These are phyloP conservation scores for Mionectes macconnelli DNA, from an alignment of 2,113 vertebrate genomes.

Conservation along the genomic window DNA sequence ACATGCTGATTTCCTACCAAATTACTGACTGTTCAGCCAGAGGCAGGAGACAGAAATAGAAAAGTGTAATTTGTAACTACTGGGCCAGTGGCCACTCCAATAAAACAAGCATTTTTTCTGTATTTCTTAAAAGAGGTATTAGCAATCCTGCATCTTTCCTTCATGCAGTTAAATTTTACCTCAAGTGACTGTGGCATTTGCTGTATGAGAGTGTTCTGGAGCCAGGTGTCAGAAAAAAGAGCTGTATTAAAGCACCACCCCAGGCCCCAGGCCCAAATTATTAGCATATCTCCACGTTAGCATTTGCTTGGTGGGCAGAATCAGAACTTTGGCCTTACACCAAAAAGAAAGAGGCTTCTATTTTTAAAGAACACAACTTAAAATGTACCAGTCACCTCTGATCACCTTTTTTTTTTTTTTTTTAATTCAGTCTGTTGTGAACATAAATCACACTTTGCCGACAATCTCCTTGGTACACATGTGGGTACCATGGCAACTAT, in stretches of 20 bases:
- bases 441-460: constrained; percentile 12
- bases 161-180: neutral
- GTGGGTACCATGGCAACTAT: constrained; percentile 60
- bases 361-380: neutral
- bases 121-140: neutral
- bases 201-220: neutral
- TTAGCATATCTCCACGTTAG: neutral
- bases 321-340: neutral
- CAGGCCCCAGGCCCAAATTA: neutral
- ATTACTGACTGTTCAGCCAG: neutral
- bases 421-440: neutral
- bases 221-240: neutral
- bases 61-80: neutral
- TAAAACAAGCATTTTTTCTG: neutral
- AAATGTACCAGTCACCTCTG: neutral
- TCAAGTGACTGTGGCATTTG: neutral
- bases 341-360: neutral
- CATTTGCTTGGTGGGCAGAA: neutral
- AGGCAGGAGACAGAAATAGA: neutral
- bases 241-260: neutral
- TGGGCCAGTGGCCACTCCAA: neutral
- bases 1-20: neutral
- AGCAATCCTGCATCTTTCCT: neutral
- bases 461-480: constrained; percentile 11
- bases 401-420: neutral